Conservation (phyloP, 2,113 vertebrate species). For the Cinclus mexicanus region DNA sequence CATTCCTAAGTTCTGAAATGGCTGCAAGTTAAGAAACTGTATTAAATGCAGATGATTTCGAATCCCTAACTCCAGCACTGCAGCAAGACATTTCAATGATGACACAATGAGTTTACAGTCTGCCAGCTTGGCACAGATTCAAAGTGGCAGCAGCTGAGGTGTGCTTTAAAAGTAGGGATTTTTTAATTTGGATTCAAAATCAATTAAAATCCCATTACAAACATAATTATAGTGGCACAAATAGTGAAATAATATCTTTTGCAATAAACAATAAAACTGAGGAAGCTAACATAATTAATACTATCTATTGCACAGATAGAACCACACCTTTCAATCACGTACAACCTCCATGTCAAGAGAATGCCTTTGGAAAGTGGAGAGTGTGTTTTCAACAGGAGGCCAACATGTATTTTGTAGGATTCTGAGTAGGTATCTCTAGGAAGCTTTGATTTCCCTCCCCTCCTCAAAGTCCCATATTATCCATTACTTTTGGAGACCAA, state of each 20-base stretch:
- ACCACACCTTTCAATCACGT: not conserved
- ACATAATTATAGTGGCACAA: constrained; percentile 73
- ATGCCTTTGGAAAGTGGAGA: not conserved
- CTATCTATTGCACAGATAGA: not conserved
- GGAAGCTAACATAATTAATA: constrained; percentile 65
- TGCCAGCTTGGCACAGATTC: constrained; percentile 53
- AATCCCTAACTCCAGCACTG: constrained; percentile 40
- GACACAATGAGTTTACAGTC: constrained; percentile 52
- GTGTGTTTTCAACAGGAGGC: not conserved
- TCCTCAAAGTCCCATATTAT: not conserved
- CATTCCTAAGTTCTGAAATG: constrained; percentile 1
- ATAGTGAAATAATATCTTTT: constrained; percentile 73
- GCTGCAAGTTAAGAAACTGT: not conserved
- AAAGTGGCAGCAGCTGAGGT: constrained; percentile 62
- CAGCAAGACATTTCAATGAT: constrained; percentile 45
- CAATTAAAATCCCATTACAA: constrained; percentile 79
- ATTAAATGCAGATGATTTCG: constrained; percentile 52
- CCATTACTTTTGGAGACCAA: not conserved
- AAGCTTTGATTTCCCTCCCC: not conserved
- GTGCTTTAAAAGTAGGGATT: constrained; percentile 72
- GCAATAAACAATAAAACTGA: constrained; percentile 68
- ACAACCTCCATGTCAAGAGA: not conserved
- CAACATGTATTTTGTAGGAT: not conserved
- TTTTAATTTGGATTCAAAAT: constrained; percentile 74
- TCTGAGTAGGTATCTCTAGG: not conserved